Conservation (phyloP, 2,888 invertebrate genomes). For the Priocnemis perturbator region DNA sequence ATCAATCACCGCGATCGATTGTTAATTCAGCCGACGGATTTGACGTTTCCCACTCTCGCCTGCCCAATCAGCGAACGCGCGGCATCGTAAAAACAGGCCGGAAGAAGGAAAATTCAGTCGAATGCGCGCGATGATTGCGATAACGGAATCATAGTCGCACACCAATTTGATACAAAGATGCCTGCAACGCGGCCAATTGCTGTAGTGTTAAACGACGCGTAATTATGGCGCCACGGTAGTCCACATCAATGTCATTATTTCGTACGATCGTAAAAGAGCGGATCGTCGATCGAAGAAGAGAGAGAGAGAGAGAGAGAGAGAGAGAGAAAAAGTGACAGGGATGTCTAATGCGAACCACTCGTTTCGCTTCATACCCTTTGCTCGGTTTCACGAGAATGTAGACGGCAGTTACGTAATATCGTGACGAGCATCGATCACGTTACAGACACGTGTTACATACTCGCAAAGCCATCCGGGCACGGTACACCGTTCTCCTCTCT, state of each 20-base stretch:
- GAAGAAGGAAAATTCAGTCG: too few relatives aligned
- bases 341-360: background rate
- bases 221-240: too few relatives aligned
- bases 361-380: background rate
- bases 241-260: background rate
- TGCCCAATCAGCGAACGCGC: background rate
- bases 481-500: background rate
- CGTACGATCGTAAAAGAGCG: background rate
- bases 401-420: conserved; percentile 7
- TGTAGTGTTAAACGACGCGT: background rate
- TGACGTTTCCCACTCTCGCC: background rate
- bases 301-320: background rate
- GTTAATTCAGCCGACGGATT: conserved; percentile 27
- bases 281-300: conserved; percentile 14
- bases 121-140: background rate
- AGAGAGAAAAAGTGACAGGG: background rate
- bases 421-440: conserved; percentile 15
- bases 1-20: conserved; percentile 51
- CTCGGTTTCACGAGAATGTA: background rate
- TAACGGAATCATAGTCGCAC: background rate
- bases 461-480: background rate
- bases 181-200: background rate
- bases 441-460: conserved; percentile 14
- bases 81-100: too few relatives aligned
- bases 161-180: background rate